Evolutionary conservation across 2,797 vertebrate species (phyloP), one percentile per base, ranked within the genome.

Genomic region (Erpetoichthys calabaricus): DNA sequence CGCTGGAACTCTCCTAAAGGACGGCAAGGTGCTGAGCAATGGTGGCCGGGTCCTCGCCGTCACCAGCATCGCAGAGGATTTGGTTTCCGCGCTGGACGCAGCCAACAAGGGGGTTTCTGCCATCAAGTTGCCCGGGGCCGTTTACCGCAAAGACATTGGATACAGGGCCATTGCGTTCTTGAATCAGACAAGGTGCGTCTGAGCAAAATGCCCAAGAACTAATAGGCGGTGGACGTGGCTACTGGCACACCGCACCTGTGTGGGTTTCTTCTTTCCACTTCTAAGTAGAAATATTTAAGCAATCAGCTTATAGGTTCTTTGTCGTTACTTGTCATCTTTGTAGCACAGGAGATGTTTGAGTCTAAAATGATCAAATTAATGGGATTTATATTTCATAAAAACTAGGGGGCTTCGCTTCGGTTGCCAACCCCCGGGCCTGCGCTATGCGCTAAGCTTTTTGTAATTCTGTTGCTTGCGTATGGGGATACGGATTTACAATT

Each of bases 11-110:
- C 67, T 80, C 3, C 70, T 91, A 45, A 85, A 80, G 62, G 84
- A 88, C 0, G 81, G 72, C 10, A 76, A 62, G 57, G 79, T 95
- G 62, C 76, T 94, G 4, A 94, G 91, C 56, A 92, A 69, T 0
- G 95, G 96, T 0, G 96, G 96, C 9, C 83, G 95, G 59, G 94
- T 99, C 55, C 82, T 98, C 5, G 80, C 91, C 0, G 84, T 98
- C 51, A 97, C 92, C 0, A 90, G 91, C 0, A 63, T 94, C 54
- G 59, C 58, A 42, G 64, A 84, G 1, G 81, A 86, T 8, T 73
- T 98, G 45, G 60, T 78, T 43, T 50, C 59, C 1, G 92, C 93
- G 0, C 73, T 97, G 59, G 68, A 72, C 6, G 73, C 81, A 0
- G 91, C 90, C 73, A 93, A 86, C 70, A 78, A 57, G 63, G 93